Percentiles rank a stretch among this genome's conserved stretches.
Conservation (phyloP, 2,797 vertebrate species). For the Paedocypris micromegethes region DNA sequence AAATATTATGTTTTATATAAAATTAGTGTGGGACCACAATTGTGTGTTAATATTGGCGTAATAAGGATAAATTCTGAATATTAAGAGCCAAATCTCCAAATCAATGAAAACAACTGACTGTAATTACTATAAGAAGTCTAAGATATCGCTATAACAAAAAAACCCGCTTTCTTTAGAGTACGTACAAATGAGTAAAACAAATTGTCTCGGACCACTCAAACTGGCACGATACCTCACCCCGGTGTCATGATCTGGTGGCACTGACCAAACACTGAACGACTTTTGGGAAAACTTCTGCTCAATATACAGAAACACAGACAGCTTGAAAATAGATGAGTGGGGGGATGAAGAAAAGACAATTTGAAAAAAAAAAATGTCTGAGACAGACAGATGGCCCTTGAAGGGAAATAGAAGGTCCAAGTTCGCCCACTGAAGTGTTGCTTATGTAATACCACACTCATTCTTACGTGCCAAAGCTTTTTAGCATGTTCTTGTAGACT, state of each 20-base stretch:
- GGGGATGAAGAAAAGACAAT: conserved; percentile 7
- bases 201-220: background rate
- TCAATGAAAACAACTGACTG: no score
- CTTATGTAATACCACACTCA: conserved; percentile 26
- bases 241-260: conserved; percentile 20
- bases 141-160: no score
- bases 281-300: background rate
- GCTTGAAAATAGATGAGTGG: conserved; percentile 9
- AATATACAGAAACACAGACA: conserved; percentile 17
- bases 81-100: no score
- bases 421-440: conserved; percentile 19
- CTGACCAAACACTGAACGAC: conserved; percentile 8
- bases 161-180: no score
- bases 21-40: no score
- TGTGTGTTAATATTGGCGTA: no score
- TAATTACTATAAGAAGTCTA: no score
- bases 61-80: no score
- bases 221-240: background rate
- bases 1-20: no score
- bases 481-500: conserved; percentile 31
- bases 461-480: conserved; percentile 24
- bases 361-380: background rate
- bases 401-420: conserved; percentile 8
- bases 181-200: no score
- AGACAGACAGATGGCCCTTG: conserved; percentile 29